Conservation (phyloP, 2,888 invertebrate species). For the Heliothis peltigera region DNA sequence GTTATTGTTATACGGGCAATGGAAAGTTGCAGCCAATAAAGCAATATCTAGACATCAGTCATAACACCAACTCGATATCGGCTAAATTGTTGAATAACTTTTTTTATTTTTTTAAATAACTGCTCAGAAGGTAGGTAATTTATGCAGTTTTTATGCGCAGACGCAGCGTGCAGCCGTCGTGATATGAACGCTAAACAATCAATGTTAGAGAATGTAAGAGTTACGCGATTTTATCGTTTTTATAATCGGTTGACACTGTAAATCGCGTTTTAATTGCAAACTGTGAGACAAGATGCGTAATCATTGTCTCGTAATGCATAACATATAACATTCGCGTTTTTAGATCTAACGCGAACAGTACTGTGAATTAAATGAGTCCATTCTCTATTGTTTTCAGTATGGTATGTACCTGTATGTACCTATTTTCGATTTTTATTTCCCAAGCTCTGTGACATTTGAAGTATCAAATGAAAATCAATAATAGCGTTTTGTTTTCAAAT, state of each 20-base stretch:
- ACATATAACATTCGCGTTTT: conserved; percentile 4
- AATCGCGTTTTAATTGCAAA: conserved; percentile 7
- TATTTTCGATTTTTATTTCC: conserved; percentile 43
- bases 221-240: conserved; percentile 25
- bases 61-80: conserved; percentile 16
- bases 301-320: conserved; percentile 20
- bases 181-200: conserved; percentile 24
- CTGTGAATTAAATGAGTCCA: background rate
- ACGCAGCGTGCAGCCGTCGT: background rate
- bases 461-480: conserved; percentile 6
- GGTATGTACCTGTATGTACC: too few relatives aligned
- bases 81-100: conserved; percentile 10
- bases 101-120: too few relatives aligned
- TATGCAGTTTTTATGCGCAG: conserved; percentile 6
- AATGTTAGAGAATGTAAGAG: conserved; percentile 24
- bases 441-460: conserved; percentile 23
- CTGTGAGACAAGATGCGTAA: conserved; percentile 4
- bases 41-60: conserved; percentile 28
- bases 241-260: background rate
- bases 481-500: conserved; percentile 7
- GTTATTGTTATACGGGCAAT: conserved; percentile 11
- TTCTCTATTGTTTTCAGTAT: conserved; percentile 14
- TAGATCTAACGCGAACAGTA: conserved; percentile 5
- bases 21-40: conserved; percentile 29
- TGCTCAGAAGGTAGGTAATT: background rate